Evolutionary conservation across 2,113 vertebrate species (phyloP).

Genomic region (Progne subis): DNA sequence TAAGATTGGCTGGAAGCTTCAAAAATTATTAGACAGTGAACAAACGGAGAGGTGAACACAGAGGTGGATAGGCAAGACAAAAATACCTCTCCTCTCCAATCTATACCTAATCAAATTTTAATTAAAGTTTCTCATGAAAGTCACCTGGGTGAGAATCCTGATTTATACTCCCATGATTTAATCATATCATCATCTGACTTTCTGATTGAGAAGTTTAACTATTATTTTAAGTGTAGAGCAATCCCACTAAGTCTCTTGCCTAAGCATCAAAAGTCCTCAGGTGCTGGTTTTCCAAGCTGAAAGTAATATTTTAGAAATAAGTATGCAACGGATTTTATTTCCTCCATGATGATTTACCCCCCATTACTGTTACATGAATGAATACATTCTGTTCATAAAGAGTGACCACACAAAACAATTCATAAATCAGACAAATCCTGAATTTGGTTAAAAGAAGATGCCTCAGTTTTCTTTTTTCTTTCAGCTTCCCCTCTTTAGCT

Average conservation of each 20-base stretch:
- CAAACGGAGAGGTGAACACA: neutral
- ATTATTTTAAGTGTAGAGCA: neutral
- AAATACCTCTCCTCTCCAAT: constrained; percentile 36
- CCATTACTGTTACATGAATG: neutral
- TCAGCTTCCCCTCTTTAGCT: neutral
- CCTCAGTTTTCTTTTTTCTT: neutral
- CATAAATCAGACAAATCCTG: neutral
- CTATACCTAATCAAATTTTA: constrained; percentile 54
- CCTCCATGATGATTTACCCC: neutral
- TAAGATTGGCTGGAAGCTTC: neutral
- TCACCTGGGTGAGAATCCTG: constrained; percentile 33
- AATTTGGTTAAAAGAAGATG: neutral
- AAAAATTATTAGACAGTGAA: neutral
- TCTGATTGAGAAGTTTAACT: neutral
- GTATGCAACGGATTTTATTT: neutral
- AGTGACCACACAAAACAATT: neutral
- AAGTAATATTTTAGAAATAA: neutral
- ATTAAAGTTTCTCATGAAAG: constrained; percentile 55
- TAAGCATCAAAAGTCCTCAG: neutral
- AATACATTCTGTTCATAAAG: neutral
- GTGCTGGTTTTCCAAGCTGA: neutral
- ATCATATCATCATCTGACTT: constrained; percentile 36
- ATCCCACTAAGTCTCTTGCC: neutral
- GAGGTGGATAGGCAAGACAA: neutral
- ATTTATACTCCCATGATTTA: constrained; percentile 61